Evolutionary conservation across 2,888 invertebrate species (phyloP).

Genomic region (Eugnorisma glareosa): DNA sequence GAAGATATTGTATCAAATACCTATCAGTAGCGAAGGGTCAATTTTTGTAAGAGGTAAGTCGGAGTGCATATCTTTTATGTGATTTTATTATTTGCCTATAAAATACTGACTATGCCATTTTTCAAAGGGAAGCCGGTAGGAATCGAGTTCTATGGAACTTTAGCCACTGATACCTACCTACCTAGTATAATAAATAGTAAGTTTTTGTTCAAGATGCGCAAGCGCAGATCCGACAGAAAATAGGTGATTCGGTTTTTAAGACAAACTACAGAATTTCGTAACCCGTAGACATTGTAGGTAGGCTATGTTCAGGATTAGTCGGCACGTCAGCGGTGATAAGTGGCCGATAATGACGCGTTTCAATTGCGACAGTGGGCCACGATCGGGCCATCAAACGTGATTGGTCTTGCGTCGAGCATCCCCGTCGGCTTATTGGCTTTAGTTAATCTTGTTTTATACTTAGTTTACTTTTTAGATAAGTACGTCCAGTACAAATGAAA

Average conservation of each 20-base stretch:
- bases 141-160: too few relatives aligned
- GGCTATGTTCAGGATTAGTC: constrained; percentile 43
- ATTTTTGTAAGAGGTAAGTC: too few relatives aligned
- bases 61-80: too few relatives aligned
- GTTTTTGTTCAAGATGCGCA: background rate
- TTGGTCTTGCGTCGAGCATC: constrained; percentile 51
- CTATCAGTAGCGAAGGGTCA: too few relatives aligned
- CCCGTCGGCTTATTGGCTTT: constrained; percentile 46
- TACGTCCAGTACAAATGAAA: background rate
- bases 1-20: background rate
- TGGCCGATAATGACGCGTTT: constrained; percentile 58
- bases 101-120: too few relatives aligned
- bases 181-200: background rate
- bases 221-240: background rate
- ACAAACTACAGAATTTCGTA: constrained; percentile 34
- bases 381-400: constrained; percentile 65
- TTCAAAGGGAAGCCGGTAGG: too few relatives aligned
- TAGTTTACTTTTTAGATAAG: constrained; percentile 11
- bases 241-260: background rate
- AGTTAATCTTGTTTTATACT: constrained; percentile 47
- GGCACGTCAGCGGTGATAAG: constrained; percentile 59
- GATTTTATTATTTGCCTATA: too few relatives aligned
- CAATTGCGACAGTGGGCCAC: constrained; percentile 66
- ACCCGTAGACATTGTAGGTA: constrained; percentile 42
- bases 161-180: background rate